Evolutionary conservation across 2,797 vertebrate genomes (phyloP), one percentile per base, ranked within the genome.

Genomic region (Rhinatrema bivittatum): DNA sequence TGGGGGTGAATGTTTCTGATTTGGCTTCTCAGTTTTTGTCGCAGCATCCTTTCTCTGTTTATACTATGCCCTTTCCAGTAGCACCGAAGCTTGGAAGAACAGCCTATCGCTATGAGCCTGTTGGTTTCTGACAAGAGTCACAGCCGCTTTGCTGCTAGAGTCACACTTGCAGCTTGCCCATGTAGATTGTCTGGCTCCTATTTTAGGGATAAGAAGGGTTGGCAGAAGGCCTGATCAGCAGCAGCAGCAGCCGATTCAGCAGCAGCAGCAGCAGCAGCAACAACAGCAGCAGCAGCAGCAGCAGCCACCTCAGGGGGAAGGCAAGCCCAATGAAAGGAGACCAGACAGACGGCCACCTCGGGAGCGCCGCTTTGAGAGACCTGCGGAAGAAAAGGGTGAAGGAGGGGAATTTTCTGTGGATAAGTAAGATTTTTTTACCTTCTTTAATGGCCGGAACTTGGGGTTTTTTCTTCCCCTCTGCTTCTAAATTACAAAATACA

Each of bases 271-370:
- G 10, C 43, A 64, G 35, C 79, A 83, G 17, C 74, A 85, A 26
- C 86, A 74, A 51, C 79, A 72, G 27, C 33, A 24, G 16, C 71
- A 66, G 10, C 43, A 64, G 35, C 79, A 83, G 17, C 74, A 85
- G 26, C 86, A 74, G 51, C 79, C 71, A 0, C 68, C 82, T 28
- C 91, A 86, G 57, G 89, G 86, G 0, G 95, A 96, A 38, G 91
- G 90, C 32, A 89, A 95, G 34, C 80, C 90, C 12, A 79, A 76
- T 27, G 94, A 98, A 62, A 86, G 93, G 77, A 85, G 93, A 76
- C 85, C 89, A 0, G 95, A 98, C 49, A 85, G 93, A 69, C 84
- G 94, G 73, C 91, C 91, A 52, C 93, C 91, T n/a, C 90, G 95
- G 1, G 95, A 99, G 64, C 88, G 90, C n/a, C 88, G 93, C 46